Evolutionary conservation across 2,113 vertebrate genomes (phyloP), one percentile per base, ranked within the genome.

Genomic region (Heterotis niloticus): DNA sequence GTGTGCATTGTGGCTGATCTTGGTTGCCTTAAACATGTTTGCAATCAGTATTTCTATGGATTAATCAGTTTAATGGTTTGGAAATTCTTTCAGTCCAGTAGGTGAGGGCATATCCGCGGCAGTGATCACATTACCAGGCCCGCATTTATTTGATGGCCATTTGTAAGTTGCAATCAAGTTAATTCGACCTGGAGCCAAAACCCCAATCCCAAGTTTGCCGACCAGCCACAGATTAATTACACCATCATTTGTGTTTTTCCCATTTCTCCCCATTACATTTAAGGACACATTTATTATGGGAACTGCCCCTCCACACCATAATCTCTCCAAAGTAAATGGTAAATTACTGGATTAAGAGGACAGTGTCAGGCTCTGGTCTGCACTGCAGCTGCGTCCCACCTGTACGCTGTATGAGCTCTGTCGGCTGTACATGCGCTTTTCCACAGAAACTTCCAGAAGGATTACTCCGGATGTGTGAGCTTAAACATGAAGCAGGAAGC

Each of bases 1-100:
- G 12, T 51, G 57, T 23, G 7, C 7, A 20, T 18, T 84, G 82
- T 85, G 77, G 80, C 78, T 84, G 81, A 79, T 80, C 85, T 84
- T 86, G 89, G 86, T 90, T 90, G 89, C 82, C 83, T 82, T 79
- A 72, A 88, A 87, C 88, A 88, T 71, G 81, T 88, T 92, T 93
- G 91, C 91, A 91, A 93, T 93, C 92, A 91, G 84, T 91, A 91
- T 93, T 92, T 91, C 89, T 83, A 79, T 88, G 90, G 91, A 92
- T 93, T 93, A 92, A 92, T 93, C 91, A 92, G 84, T 82, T 85
- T 92, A 93, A 92, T 93, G 92, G 90, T 89, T 84, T 87, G 81
- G 89, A 86, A 89, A 90, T 89, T 90, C 90, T 91, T 93, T 86
- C 88, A 83, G 89, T 89, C 87, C 86, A 85, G 87, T 90, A 90